These are phyloP conservation scores for Mesaphorura yosii DNA, from an alignment of 1,140 invertebrate species.

Conservation along the genomic window DNA sequence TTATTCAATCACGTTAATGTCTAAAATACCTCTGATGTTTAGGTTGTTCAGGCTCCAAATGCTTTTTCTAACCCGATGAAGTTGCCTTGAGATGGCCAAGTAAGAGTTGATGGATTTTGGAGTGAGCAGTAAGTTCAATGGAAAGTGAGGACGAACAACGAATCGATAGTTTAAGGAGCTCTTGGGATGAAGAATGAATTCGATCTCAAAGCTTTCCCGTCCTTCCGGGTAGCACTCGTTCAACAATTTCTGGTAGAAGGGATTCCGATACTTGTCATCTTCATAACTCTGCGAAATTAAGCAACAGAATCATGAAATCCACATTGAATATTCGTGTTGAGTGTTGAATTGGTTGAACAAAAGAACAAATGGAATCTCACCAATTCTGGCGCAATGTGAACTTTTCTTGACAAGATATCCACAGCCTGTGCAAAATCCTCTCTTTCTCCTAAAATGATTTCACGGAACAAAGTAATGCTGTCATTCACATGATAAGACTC, in stretches of 20 bases:
- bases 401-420: neutral
- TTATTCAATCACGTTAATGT: too few relatives aligned
- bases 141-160: constrained; percentile 10
- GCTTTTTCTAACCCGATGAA: constrained; percentile 19
- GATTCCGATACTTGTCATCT: constrained; percentile 6
- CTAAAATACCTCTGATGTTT: constrained; percentile 18
- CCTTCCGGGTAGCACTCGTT: constrained; percentile 22
- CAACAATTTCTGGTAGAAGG: constrained; percentile 17
- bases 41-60: constrained; percentile 14
- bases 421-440: constrained; percentile 24
- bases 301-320: neutral
- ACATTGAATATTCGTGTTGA: neutral
- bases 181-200: constrained; percentile 11
- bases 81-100: constrained; percentile 10
- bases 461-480: constrained; percentile 12
- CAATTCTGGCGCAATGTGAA: too few relatives aligned
- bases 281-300: constrained; percentile 14
- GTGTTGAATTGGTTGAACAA: neutral
- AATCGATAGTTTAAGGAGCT: constrained; percentile 9
- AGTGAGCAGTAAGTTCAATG: constrained; percentile 19
- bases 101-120: constrained; percentile 16
- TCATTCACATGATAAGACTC: constrained; percentile 11
- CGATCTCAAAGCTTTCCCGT: constrained; percentile 16
- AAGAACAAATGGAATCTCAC: constrained; percentile 18
- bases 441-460: constrained; percentile 23